Base-by-base conservation (phyloP, 2,797 vertebrate species). In the Poecilia gillii region DNA sequence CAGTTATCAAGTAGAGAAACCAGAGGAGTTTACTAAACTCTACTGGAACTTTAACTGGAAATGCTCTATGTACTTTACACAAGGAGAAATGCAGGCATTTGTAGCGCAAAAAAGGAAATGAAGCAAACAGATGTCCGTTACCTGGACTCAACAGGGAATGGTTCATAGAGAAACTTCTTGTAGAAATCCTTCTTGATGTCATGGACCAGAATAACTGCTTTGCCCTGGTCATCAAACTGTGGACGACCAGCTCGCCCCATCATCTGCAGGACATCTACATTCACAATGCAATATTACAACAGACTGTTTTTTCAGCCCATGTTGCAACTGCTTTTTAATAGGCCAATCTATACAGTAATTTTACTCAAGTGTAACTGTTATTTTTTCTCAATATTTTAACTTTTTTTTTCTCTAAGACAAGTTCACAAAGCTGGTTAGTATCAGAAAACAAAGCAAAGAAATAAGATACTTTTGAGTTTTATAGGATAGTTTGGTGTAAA, bases 151-250 rank as follows among this genome's bases (percentile, higher is more conserved):
- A 99, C 99, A 47, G 99, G 99, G 84, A 99, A 99, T 14, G 98
- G 99, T 87, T 99, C 99, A 76, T 99, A 99, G 71, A 99, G 97
- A 88, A 99, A 99, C 93, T 99, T 99, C 95, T 99, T 99, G 92
- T 99, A 99, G 94, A 99, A 99, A 91, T 99, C 99, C 93, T 99
- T 99, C 92, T 99, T 99, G 89, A 99, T 98, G 92, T 99, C 98
- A 78, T 99, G 98, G 79, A 99, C 99, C 1, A 99, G 96, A 94
- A 99, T 99, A 46, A 99, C 98, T 5, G 99, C 98, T 96, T 99
- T 99, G 84, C 99, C 99, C 93, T 99, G 97, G 91, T 99, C 98
- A 88, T 99, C 98, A 72, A 98, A 99, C 90, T 99, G 99, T 75
- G 99, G 99, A 72, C 98, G 96, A 77, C 98, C 99, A 80, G 99